phyloP scores from a whole-genome alignment of 2,797 vertebrate genomes.

The Chelmon rostratus region DNA sequence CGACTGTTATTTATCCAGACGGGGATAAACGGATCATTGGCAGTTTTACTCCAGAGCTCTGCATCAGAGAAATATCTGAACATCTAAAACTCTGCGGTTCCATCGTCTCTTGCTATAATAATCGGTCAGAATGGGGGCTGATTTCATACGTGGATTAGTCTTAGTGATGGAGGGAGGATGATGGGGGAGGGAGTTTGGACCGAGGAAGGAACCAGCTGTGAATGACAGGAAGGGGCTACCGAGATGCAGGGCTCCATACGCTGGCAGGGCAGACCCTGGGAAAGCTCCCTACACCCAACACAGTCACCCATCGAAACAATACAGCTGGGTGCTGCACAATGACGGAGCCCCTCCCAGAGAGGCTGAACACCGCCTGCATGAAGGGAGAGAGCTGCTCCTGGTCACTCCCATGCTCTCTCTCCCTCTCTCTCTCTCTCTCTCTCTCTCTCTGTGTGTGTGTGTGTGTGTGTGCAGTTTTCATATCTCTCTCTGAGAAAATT shows the following conservation, averaged over 20 bases:
- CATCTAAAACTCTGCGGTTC: background rate
- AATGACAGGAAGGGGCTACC: constrained; percentile 85
- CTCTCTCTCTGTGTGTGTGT: constrained; percentile 25
- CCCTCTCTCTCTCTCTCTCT: background rate
- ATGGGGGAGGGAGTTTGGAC: constrained; percentile 53
- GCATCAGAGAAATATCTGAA: constrained; percentile 2
- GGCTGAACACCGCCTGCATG: constrained; percentile 24
- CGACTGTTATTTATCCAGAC: constrained; percentile 9
- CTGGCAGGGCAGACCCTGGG: constrained; percentile 77
- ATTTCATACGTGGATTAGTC: constrained; percentile 27
- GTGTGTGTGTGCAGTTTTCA: constrained; percentile 46
- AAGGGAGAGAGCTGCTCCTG: constrained; percentile 1
- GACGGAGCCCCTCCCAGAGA: constrained; percentile 59
- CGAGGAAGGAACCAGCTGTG: constrained; percentile 84
- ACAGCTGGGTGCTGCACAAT: constrained; percentile 61
- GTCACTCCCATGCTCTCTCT: constrained; percentile 5
- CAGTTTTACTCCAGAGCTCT: constrained; percentile 12
- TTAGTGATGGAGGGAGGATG: background rate
- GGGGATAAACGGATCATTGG: constrained; percentile 8
- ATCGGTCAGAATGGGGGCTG: background rate
- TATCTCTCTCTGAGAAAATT: constrained; percentile 50
- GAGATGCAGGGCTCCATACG: constrained; percentile 42
- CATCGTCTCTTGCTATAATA: background rate
- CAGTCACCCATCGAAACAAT: constrained; percentile 75
- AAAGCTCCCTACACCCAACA: constrained; percentile 68